Evolutionary conservation across 2,797 vertebrate genomes (phyloP), one percentile per base, ranked within the genome.

Genomic region (Acanthopagrus latus): DNA sequence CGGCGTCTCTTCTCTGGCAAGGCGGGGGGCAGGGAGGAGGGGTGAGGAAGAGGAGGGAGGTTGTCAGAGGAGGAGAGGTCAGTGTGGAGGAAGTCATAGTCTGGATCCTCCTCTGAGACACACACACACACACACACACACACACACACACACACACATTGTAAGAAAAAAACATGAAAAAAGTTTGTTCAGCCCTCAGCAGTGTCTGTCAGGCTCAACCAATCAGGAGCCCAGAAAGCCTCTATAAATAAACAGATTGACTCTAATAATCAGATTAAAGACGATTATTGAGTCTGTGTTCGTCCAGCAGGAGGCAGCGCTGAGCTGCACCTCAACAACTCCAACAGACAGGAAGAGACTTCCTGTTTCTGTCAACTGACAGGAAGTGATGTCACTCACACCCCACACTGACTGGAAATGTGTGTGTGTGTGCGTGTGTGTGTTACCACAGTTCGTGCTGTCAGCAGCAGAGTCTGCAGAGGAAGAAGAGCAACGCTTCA

Each of bases 1-100:
- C 96, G 91, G n/a, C 96, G 96, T 89, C 96, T 98, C 92, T 98
- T 97, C 1, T 97, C 95, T 0, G 98, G 94, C 50, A 98, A 96
- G 5, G 96, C 95, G 0, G 97, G 97, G 8, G 90, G 94, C 11
- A 94, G 23, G 29, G 41, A 44, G n/a, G 54, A 96, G 91, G 85
- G 81, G 20, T 67, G 56, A 68, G 81, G 77, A 51, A 94, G 93
- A 76, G 93, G 92, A 71, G 95, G 93, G 69, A 96, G 92, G 69
- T 96, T 94, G 70, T 97, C 96, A 7, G 91, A 83, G 0, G 91
- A 95, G 1, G 97, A 98, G 81, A 97, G 95, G 92, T 98, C 97
- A 67, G 96, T 96, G 89, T 95, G 96, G 46, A 98, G 95, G 93
- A 98, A 98, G 84, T 97, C 96, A 5, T 98, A 97, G 89, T 98